Base-by-base conservation (phyloP, 2,797 vertebrate species). In the Leptatherina wallacei region DNA sequence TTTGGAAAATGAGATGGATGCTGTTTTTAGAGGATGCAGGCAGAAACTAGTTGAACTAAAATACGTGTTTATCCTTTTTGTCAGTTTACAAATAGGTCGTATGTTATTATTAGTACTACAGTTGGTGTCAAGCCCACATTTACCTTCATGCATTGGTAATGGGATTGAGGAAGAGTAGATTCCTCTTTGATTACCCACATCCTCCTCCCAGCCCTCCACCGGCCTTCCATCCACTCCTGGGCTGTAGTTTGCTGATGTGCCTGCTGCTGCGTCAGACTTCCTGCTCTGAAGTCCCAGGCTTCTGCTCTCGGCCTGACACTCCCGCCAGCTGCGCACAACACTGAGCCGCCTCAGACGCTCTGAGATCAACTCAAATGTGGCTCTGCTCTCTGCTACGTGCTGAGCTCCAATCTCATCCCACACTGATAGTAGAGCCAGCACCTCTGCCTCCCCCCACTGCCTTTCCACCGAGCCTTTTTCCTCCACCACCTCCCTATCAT, bases 251-350 rank as follows among this genome's bases (percentile, higher is more conserved):
- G 89, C 88, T 90, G 91, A 93, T 82, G 86, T 81, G 88, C 91
- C 94, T 93, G 89, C 94, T 85, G 83, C 87, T 91, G 78, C 75
- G 27, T 91, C 95, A 92, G 85, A 92, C 94, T 92, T 96, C 93
- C 82, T 95, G 95, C 87, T 95, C 95, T 84, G 92, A 73, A 94
- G 92, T 84, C 93, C 91, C 83, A 97, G 95, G 51, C 95, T 96
- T 92, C 95, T 96, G 89, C 96, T 95, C 91, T 98, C 95, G 88
- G 95, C 94, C 87, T 92, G 94, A 88, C 96, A 96, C 91, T 97
- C 95, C 90, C 95, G 94, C 96, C 96, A 97, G 83, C 95, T 94
- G 91, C 95, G 96, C 88, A 83, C 84, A 70, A 97, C 93, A 71
- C 95, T 96, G 88, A 97, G 92, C 90, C 95, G 94, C 89, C 95